Percentiles rank a stretch among this genome's conserved stretches.
Evolutionary conservation across 2,797 vertebrate species (phyloP).

Genomic region (Chloroceryle amazona): DNA sequence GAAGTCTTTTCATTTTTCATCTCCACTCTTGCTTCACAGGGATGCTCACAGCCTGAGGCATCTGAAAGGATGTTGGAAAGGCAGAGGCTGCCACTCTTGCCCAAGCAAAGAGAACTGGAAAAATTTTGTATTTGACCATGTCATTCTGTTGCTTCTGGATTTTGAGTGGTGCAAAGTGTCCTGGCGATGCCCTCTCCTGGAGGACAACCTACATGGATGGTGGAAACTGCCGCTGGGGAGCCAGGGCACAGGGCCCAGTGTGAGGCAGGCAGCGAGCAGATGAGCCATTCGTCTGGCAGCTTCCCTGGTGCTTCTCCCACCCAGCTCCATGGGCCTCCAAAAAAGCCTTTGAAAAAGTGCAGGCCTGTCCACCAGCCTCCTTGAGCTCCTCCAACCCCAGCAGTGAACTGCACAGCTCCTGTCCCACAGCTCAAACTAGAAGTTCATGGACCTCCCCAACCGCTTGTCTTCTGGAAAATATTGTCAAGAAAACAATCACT

Average conservation of each 20-base stretch:
- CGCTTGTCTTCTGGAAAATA: background rate
- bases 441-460: background rate
- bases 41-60: background rate
- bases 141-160: background rate
- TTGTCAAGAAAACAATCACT: background rate
- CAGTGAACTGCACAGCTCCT: background rate
- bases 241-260: background rate
- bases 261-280: fast-evolving
- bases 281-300: background rate
- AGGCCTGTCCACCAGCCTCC: background rate
- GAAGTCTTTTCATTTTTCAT: background rate
- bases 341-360: slow-evolving; percentile 27
- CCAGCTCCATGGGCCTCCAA: background rate
- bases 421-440: background rate
- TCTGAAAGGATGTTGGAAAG: background rate
- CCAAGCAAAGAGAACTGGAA: background rate
- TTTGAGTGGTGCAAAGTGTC: background rate
- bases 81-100: background rate
- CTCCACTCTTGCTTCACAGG: background rate
- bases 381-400: background rate
- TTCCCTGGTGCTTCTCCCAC: background rate
- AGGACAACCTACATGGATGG: background rate
- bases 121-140: background rate
- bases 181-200: background rate
- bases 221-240: background rate